Evolutionary conservation across 2,113 vertebrate genomes (phyloP), one percentile per base, ranked within the genome.

Genomic region (Rana temporaria): DNA sequence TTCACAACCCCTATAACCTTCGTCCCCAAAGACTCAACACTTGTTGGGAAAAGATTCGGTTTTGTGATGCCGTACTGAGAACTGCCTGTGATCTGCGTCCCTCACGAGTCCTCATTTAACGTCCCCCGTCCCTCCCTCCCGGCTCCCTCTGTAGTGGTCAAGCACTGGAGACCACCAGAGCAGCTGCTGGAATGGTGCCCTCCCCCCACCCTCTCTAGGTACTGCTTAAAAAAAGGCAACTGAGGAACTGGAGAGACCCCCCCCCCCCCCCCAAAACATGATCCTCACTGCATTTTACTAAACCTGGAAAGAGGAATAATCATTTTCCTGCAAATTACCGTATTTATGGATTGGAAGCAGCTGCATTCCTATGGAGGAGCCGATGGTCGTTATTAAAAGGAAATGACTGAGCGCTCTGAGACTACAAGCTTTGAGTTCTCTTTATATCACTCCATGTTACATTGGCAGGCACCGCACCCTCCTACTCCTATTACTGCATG

Each of bases 151-250:
- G 57, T 32, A 81, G 30, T 59, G 78, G 78, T 69, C 65, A 26
- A 57, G 59, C 24, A 59, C 60, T 12, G 19, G 66, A 79, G 78
- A 81, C 78, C 78, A 81, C 78, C 78, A 62, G 66, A 71, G 78
- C 55, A 81, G 67, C 66, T 38, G 66, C 78, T 30, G 34, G 20
- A 60, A 34, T 5, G 8, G 55, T 19, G 38, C 56, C 78, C 78
- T 8, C 6, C 66, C 78, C 78, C 78, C 64, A n/a, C 5, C 6
- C 38, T 30, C 26, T 30, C 26, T 30, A 30, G 9, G 38, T 5
- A 42, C 60, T 55, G n/a, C 53, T 22, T n/a, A n/a, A n/a, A n/a
- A 30, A 48, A 72, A 22, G 30, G 20, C 66, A 20, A 18, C 19
- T 17, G n/a, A 72, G 70, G 55, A 55, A 26, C 26, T 30, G 26